These are phyloP conservation scores for Polypterus bichir DNA, from an alignment of 2,113 vertebrate genomes.

Conservation along the genomic window DNA sequence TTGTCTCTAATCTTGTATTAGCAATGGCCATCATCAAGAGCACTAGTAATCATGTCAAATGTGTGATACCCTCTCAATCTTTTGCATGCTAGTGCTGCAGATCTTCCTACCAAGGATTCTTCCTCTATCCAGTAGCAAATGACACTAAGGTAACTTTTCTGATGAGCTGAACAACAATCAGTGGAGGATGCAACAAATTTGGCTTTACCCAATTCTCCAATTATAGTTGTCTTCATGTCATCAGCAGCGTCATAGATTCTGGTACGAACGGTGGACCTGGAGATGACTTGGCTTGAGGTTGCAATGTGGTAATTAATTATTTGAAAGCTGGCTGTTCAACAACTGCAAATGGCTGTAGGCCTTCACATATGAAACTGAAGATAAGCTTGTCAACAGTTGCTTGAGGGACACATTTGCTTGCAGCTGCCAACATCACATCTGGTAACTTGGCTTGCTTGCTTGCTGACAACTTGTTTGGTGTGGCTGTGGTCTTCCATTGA, in stretches of 20 bases:
- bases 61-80: slow-evolving; percentile 10
- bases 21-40: slow-evolving; percentile 10
- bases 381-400: slow-evolving; percentile 5
- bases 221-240: background rate
- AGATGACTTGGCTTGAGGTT: slow-evolving; percentile 9
- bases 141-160: slow-evolving; percentile 7
- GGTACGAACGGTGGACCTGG: slow-evolving; percentile 3
- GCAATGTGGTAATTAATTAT: slow-evolving; percentile 4
- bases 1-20: slow-evolving; percentile 11
- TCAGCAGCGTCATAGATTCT: slow-evolving; percentile 8
- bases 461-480: slow-evolving; percentile 3
- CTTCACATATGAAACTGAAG: slow-evolving; percentile 3
- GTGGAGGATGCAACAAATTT: slow-evolving; percentile 4
- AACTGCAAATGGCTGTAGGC: slow-evolving; percentile 2
- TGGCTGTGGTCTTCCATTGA: slow-evolving; percentile 5
- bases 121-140: background rate
- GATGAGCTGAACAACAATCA: slow-evolving; percentile 4
- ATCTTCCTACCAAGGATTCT: slow-evolving; percentile 9
- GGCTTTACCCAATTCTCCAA: slow-evolving; percentile 1
- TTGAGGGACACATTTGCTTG: slow-evolving; percentile 3
- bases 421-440: slow-evolving; percentile 5
- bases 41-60: slow-evolving; percentile 9
- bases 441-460: slow-evolving; percentile 4
- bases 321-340: slow-evolving; percentile 5
- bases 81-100: slow-evolving; percentile 10